A percentile compares a stretch with the other conserved stretches of the same genome.
Conservation (phyloP, 2,797 vertebrate species). For the Darevskia nairensis region DNA sequence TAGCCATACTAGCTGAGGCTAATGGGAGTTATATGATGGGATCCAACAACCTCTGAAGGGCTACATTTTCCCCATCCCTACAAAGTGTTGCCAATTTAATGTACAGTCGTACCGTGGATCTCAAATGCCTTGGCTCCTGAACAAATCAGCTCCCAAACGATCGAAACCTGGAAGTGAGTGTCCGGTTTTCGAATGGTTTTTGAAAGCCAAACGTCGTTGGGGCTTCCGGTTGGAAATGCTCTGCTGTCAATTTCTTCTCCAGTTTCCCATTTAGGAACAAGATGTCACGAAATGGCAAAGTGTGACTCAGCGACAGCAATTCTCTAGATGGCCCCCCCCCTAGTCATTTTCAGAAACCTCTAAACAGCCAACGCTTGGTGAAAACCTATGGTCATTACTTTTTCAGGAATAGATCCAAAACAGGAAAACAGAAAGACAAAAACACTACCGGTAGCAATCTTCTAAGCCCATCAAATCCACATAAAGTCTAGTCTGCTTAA, state of each 20-base stretch:
- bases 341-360: fast-evolving
- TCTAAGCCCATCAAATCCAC: constrained; percentile 67
- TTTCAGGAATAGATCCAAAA: constrained; percentile 53
- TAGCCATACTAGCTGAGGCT: no score
- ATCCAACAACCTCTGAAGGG: no score
- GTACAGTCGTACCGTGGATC: no score
- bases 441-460: constrained; percentile 61
- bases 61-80: no score
- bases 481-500: constrained; percentile 67
- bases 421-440: constrained; percentile 64
- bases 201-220: no score
- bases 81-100: neutral
- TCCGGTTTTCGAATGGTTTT: no score
- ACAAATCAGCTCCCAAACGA: no score
- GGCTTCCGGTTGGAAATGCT: neutral
- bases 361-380: constrained; percentile 7
- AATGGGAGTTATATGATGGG: no score
- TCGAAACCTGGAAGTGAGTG: no score
- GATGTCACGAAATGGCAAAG: neutral
- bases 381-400: constrained; percentile 47
- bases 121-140: fast-evolving
- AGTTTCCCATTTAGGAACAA: neutral
- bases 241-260: constrained; percentile 1
- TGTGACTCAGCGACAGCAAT: neutral
- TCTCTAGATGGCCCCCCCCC: no score